Evolutionary conservation across 2,888 invertebrate species (phyloP), one percentile per base, ranked within the genome.

Genomic region (Epistrophe eligans): DNA sequence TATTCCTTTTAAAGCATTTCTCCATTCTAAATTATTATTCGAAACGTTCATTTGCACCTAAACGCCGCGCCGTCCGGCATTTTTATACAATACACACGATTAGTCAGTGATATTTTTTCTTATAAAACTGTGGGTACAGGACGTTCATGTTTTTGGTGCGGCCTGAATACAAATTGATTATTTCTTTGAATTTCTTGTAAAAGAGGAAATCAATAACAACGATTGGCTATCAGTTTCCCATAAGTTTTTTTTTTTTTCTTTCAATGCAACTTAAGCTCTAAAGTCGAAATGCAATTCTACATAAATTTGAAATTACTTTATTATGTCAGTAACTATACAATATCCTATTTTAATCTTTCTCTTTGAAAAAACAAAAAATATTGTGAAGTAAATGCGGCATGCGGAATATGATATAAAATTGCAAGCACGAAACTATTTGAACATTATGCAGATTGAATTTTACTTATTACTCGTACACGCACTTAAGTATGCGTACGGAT

Each of bases 191-290:
- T 76, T 76, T 60, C 64, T 48, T 80, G 80, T 43, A 84, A 84
- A 77, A 89, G 88, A 89, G 88, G 89, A 88, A 89, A 88, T 88
- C 88, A 84, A 77, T 88, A 88, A 88, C 89, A 88, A 87, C 82
- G 87, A 88, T 84, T 88, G 88, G 81, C 83, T 88, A 88, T 88
- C 88, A 88, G 88, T 76, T 62, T 70, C 58, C 62, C 74, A 67
- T 74, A 50, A 17, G 28, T 17, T 45, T 10, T 10, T 50, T 50
- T 50, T 50, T 4, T 50, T 52, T 13, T 4, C 7, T 55, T 24
- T 60, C 19, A 28, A 45, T 60, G 55, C 67, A 32, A 67, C 40
- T 45, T n/a, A 4, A 35, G 19, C 15, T 62, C 67, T 67, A 35
- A 76, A 66, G 48, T 48, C 32, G 35, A 66, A 66, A 55, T 67